These are phyloP conservation scores for Nerophis lumbriciformis DNA, from an alignment of 2,113 vertebrate species.

Conservation along the genomic window DNA sequence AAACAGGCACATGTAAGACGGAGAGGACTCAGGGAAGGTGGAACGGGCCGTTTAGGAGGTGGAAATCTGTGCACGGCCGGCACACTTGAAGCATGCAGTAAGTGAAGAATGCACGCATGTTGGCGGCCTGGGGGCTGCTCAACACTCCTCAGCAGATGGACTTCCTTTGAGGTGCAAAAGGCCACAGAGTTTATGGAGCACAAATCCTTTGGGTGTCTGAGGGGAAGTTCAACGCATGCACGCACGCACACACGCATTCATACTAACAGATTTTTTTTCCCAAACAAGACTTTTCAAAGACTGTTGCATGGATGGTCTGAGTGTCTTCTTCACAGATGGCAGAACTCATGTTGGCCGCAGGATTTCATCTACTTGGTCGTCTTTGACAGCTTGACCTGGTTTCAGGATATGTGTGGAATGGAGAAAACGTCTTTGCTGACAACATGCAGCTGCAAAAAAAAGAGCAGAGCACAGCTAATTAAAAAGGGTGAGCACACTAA, in stretches of 20 bases:
- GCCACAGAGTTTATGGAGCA: conserved; percentile 62
- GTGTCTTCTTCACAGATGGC: conserved; percentile 54
- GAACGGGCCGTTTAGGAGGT: conserved; percentile 32
- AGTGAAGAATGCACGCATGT: conserved; percentile 24
- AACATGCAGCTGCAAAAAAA: conserved; percentile 12
- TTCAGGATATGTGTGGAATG: conserved; percentile 41
- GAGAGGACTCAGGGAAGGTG: neutral
- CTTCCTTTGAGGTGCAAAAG: conserved; percentile 62
- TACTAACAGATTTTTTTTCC: conserved; percentile 17
- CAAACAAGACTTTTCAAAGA: conserved; percentile 34
- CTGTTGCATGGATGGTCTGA: conserved; percentile 34
- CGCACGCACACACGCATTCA: conserved; percentile 10
- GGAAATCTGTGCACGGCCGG: conserved; percentile 45
- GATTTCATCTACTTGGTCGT: conserved; percentile 10
- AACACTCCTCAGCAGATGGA: conserved; percentile 58
- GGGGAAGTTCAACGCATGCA: conserved; percentile 43
- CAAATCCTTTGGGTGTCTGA: conserved; percentile 62
- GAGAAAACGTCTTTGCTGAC: conserved; percentile 30
- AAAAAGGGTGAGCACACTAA: neutral
- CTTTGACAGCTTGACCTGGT: conserved; percentile 52
- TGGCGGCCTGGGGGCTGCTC: conserved; percentile 42
- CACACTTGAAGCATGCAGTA: conserved; percentile 38
- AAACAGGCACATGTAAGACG: neutral
- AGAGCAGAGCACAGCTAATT: conserved; percentile 3
- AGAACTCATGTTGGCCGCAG: conserved; percentile 30